Percentiles rank a stretch among this genome's conserved stretches.
These are phyloP conservation scores for Nipponacmea schrenckii DNA, from an alignment of 2,888 invertebrate genomes.

Conservation along the genomic window DNA sequence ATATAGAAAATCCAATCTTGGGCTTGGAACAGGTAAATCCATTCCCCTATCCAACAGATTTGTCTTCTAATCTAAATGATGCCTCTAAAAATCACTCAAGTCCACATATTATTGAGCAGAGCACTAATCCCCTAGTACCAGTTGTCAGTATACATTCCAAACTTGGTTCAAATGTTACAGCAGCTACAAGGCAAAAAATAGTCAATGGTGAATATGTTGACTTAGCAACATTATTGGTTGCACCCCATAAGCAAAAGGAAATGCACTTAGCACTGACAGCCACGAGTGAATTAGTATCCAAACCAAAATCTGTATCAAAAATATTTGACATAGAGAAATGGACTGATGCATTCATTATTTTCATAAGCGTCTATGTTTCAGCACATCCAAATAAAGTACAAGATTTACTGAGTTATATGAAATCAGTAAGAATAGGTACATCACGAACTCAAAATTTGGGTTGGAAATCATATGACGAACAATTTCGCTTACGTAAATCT, in stretches of 20 bases:
- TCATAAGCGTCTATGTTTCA: conserved; percentile 9
- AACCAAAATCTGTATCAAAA: not conserved
- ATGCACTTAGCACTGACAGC: not conserved
- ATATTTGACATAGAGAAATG: conserved; percentile 13
- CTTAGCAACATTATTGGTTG: not conserved
- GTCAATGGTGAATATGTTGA: not conserved
- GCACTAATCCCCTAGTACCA: no score
- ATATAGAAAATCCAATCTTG: no score
- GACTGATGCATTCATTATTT: no score
- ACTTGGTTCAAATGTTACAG: not conserved
- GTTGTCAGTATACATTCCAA: no score
- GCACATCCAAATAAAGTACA: conserved; percentile 1
- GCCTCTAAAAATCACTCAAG: no score
- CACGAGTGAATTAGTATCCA: not conserved
- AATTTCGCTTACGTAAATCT: not conserved
- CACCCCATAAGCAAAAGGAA: not conserved
- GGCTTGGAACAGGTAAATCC: no score
- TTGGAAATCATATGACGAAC: not conserved
- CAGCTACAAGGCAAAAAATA: not conserved
- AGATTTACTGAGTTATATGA: conserved; percentile 10
- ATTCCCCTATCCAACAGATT: no score
- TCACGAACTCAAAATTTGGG: not conserved
- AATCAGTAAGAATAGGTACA: not conserved
- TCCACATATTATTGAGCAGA: no score
- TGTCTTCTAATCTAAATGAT: no score